Evolutionary conservation across 2,797 vertebrate species (phyloP).

Genomic region (Remorina albescens): DNA sequence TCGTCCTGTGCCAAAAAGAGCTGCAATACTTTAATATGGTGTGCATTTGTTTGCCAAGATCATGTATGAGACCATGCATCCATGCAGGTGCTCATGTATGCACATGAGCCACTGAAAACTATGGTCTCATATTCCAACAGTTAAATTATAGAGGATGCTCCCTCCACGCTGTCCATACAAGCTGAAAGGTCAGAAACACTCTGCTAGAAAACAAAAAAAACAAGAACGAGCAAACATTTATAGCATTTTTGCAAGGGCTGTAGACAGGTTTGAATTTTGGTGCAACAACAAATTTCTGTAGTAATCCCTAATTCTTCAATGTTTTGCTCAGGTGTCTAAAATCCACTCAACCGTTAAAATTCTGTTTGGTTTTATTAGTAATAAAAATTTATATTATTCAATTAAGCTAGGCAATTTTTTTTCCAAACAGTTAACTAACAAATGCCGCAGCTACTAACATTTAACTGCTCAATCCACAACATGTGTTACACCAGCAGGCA

Average conservation of each 20-base stretch:
- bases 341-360: background rate
- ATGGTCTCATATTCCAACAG: background rate
- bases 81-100: background rate
- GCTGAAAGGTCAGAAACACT: too few species aligned
- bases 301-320: background rate
- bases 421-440: slow-evolving; percentile 1
- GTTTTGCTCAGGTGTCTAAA: background rate
- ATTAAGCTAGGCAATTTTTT: background rate
- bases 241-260: too few species aligned
- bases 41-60: too few species aligned
- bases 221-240: background rate
- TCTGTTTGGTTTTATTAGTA: background rate
- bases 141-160: background rate
- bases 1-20: background rate
- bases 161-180: too few species aligned
- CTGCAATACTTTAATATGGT: too few species aligned
- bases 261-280: background rate
- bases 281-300: background rate
- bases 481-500: slow-evolving; percentile 15
- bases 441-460: background rate
- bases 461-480: slow-evolving; percentile 2
- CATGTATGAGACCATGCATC: background rate
- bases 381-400: background rate
- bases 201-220: background rate
- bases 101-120: background rate